Evolutionary conservation across 2,113 vertebrate species (phyloP).

Genomic region (Eclectus roratus): DNA sequence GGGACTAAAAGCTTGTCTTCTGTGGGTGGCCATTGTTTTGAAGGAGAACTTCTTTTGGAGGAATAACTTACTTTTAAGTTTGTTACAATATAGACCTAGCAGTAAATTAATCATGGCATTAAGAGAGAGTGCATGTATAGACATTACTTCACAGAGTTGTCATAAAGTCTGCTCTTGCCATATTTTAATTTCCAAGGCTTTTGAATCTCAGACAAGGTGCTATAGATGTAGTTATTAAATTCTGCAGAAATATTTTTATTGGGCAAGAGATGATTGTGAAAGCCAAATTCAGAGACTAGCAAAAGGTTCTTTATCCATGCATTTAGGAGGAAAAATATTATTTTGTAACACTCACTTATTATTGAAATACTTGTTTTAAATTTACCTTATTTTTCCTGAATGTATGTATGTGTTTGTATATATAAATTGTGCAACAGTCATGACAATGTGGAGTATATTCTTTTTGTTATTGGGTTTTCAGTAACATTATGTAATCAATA

Average conservation of each 20-base stretch:
- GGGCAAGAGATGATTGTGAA: slow-evolving; percentile 71
- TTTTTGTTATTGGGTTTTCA: background rate
- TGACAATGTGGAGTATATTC: background rate
- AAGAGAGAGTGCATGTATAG: slow-evolving; percentile 64
- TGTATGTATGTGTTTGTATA: rapidly evolving
- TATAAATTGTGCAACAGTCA: background rate
- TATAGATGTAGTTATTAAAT: slow-evolving; percentile 75
- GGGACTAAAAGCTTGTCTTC: background rate
- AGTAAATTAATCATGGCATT: slow-evolving; percentile 77
- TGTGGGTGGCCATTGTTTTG: slow-evolving; percentile 49
- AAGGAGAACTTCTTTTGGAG: background rate
- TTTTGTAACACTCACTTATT: slow-evolving; percentile 40
- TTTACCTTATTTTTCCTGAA: background rate
- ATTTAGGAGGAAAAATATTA: slow-evolving; percentile 69
- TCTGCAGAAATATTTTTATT: slow-evolving; percentile 76
- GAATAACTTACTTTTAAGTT: slow-evolving; percentile 52
- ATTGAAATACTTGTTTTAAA: background rate
- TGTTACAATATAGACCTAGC: slow-evolving; percentile 57
- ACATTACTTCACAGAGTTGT: slow-evolving; percentile 75
- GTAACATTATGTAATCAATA: background rate
- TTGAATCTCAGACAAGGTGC: slow-evolving; percentile 71
- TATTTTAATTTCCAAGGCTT: slow-evolving; percentile 72
- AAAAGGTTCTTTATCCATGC: slow-evolving; percentile 70
- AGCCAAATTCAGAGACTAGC: slow-evolving; percentile 70
- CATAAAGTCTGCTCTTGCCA: slow-evolving; percentile 57